Evolutionary conservation across 2,888 invertebrate genomes (phyloP).

Genomic region (Scaptomyza caliginosa): DNA sequence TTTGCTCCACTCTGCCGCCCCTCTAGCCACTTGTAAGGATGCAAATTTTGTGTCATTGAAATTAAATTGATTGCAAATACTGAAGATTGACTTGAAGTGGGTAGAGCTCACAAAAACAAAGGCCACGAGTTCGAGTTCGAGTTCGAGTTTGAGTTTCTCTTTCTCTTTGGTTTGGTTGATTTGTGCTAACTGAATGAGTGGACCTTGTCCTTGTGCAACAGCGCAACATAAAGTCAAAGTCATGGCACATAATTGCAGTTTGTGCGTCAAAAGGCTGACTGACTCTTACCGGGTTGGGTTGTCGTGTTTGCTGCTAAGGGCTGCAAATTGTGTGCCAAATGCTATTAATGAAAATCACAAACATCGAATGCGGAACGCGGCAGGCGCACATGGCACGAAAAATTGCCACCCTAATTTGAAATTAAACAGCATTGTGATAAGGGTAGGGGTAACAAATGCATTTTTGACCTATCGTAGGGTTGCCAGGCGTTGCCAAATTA

Average conservation of each 20-base stretch:
- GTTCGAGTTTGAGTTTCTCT: slow-evolving; percentile 8
- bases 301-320: slow-evolving; percentile 12
- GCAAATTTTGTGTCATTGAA: slow-evolving; percentile 75
- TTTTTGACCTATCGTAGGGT: slow-evolving; percentile 34
- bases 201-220: no score
- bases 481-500: slow-evolving; percentile 28
- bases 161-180: slow-evolving; percentile 30
- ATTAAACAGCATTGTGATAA: slow-evolving; percentile 48
- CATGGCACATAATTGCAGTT: slow-evolving; percentile 66
- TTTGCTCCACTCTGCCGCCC: not conserved
- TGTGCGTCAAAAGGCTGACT: slow-evolving; percentile 50
- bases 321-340: slow-evolving; percentile 65
- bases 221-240: slow-evolving; percentile 47
- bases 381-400: slow-evolving; percentile 59
- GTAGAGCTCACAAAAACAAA: slow-evolving; percentile 45
- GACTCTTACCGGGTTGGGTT: not conserved
- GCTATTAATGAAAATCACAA: slow-evolving; percentile 74
- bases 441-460: slow-evolving; percentile 32
- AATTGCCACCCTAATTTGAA: slow-evolving; percentile 73
- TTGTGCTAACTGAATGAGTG: slow-evolving; percentile 52
- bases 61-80: slow-evolving; percentile 80
- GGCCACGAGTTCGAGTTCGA: slow-evolving; percentile 1
- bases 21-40: slow-evolving; percentile 25
- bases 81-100: slow-evolving; percentile 77
- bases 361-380: slow-evolving; percentile 29